phyloP scores from a whole-genome alignment of 2,888 invertebrate genomes.

The Sclerodermus sp. region DNA sequence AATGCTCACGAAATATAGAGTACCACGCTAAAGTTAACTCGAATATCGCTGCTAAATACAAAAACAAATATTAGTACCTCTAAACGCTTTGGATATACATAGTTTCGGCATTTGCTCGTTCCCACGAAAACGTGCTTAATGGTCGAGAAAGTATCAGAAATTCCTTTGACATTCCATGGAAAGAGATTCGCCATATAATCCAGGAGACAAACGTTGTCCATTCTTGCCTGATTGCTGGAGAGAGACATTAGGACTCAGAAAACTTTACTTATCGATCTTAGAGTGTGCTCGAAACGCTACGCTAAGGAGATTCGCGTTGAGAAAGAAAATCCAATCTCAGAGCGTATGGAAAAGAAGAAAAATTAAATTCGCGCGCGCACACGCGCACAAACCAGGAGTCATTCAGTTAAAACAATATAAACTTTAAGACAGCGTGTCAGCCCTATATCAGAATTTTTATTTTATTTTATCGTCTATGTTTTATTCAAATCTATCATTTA shows the following conservation, averaged over 20 bases:
- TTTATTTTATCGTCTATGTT: not conserved
- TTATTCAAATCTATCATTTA: too few relatives aligned
- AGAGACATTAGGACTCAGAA: slow-evolving; percentile 20
- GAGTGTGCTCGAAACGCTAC: not conserved
- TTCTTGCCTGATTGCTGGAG: not conserved
- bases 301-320: not conserved
- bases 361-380: not conserved
- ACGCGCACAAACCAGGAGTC: too few relatives aligned
- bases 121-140: slow-evolving; percentile 5
- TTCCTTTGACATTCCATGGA: slow-evolving; percentile 12
- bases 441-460: not conserved
- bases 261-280: slow-evolving; percentile 24
- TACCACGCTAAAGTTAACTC: not conserved
- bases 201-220: not conserved
- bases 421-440: not conserved
- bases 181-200: slow-evolving; percentile 16
- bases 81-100: not conserved
- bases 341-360: too few relatives aligned
- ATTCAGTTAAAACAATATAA: too few relatives aligned
- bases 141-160: slow-evolving; percentile 12
- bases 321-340: not conserved
- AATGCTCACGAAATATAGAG: too few relatives aligned
- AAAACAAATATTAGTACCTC: not conserved
- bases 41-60: not conserved
- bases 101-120: not conserved